Conservation (phyloP, 2,888 invertebrate species). For the Cerastis leucographa region DNA sequence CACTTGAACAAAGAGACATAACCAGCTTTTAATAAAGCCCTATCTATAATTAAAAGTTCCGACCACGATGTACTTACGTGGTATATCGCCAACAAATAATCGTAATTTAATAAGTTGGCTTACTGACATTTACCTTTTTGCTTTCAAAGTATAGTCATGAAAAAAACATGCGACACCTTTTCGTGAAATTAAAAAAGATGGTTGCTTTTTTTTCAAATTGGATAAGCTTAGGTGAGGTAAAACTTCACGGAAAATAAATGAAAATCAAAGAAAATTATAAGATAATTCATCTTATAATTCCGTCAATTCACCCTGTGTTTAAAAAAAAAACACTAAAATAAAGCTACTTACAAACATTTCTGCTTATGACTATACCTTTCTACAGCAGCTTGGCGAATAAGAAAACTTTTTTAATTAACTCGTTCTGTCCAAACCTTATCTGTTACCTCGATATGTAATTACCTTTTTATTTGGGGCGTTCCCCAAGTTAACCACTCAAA, state of each 20-base stretch:
- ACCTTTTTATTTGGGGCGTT: constrained; percentile 61
- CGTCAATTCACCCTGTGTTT: background rate
- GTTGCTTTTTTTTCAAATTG: background rate
- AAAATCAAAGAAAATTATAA: background rate
- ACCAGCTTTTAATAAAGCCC: constrained; percentile 12
- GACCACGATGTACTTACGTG: constrained; percentile 26
- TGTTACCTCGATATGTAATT: constrained; percentile 54
- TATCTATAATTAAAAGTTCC: constrained; percentile 28
- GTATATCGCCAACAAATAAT: constrained; percentile 49
- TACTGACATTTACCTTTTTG: constrained; percentile 40
- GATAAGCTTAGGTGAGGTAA: background rate
- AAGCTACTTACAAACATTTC: background rate
- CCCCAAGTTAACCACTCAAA: constrained; percentile 41
- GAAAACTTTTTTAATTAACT: constrained; percentile 57
- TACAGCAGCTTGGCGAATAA: constrained; percentile 21
- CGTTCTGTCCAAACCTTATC: constrained; percentile 51
- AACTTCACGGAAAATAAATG: background rate
- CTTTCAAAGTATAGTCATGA: constrained; percentile 28
- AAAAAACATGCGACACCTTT: background rate
- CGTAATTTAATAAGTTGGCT: constrained; percentile 53
- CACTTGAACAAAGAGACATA: constrained; percentile 6
- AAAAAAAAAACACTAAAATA: background rate
- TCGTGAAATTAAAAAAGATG: background rate
- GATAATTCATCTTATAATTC: background rate
- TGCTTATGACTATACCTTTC: constrained; percentile 9